Conservation (phyloP, 92 coral and sea anemone genomes). For the Epizoanthus rinbou region DNA sequence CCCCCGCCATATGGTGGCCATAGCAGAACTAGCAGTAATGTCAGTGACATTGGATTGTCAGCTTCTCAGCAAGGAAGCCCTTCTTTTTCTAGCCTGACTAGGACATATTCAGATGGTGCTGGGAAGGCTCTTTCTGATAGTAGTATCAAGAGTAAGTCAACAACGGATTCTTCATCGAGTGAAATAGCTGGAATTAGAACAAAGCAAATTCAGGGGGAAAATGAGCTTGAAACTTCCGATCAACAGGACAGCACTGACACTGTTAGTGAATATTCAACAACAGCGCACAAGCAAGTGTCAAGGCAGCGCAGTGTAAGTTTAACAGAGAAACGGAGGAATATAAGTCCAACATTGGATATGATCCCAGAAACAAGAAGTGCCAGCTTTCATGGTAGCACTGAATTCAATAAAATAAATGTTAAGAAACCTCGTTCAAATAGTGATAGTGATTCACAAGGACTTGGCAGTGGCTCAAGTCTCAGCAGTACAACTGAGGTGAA, state of each 20-base stretch:
- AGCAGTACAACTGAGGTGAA: slow-evolving; percentile 86
- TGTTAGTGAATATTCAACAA: not conserved
- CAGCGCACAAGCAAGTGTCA: slow-evolving; percentile 33
- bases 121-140: slow-evolving; percentile 13
- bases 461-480: slow-evolving; percentile 50
- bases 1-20: slow-evolving; percentile 42
- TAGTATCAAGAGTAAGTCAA: slow-evolving; percentile 25
- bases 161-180: slow-evolving; percentile 31
- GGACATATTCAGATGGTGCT: slow-evolving; percentile 50
- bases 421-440: slow-evolving; percentile 51
- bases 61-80: slow-evolving; percentile 65
- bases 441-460: slow-evolving; percentile 40
- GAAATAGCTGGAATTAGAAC: not conserved
- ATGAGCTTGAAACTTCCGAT: not conserved
- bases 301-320: slow-evolving; percentile 86
- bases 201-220: not conserved
- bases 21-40: slow-evolving; percentile 69
- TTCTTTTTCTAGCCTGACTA: slow-evolving; percentile 50
- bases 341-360: slow-evolving; percentile 85
- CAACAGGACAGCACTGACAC: not conserved
- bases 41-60: slow-evolving; percentile 59
- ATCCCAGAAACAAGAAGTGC: slow-evolving; percentile 91
- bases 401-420: slow-evolving; percentile 62
- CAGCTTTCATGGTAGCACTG: slow-evolving; percentile 95
- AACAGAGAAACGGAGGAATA: slow-evolving; percentile 82